These are phyloP conservation scores for Babylonia areolata DNA, from an alignment of 1,140 invertebrate species.

Conservation along the genomic window DNA sequence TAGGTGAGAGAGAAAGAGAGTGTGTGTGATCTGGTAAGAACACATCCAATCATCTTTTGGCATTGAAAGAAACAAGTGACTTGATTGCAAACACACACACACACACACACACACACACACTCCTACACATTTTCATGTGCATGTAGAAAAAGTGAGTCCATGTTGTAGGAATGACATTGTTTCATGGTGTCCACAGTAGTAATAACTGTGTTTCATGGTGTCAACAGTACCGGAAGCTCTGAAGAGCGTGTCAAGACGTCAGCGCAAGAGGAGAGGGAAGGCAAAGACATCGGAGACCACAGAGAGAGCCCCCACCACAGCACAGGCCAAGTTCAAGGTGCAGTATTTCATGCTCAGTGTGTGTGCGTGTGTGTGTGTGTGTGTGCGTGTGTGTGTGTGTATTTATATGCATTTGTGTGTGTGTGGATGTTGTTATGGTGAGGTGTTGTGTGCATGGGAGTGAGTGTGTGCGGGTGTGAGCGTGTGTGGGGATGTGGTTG, in stretches of 20 bases:
- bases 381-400: background rate
- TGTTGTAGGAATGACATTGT: background rate
- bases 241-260: constrained; percentile 8
- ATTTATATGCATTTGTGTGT: background rate
- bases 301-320: background rate
- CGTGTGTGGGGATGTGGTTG: background rate
- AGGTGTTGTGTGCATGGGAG: background rate
- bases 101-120: too few species aligned
- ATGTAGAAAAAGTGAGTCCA: background rate
- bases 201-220: too few species aligned
- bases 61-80: too few species aligned
- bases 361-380: background rate
- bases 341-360: too few species aligned
- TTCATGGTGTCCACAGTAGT: background rate
- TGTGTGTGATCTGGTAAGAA: too few species aligned
- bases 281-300: background rate
- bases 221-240: background rate
- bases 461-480: background rate
- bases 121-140: too few species aligned
- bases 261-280: background rate
- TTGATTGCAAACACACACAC: too few species aligned
- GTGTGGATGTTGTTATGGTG: background rate
- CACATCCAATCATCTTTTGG: too few species aligned
- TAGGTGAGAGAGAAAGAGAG: background rate
- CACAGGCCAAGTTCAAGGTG: constrained; percentile 30